phyloP scores from a whole-genome alignment of 2,888 invertebrate species.

The Apotomis capreana region DNA sequence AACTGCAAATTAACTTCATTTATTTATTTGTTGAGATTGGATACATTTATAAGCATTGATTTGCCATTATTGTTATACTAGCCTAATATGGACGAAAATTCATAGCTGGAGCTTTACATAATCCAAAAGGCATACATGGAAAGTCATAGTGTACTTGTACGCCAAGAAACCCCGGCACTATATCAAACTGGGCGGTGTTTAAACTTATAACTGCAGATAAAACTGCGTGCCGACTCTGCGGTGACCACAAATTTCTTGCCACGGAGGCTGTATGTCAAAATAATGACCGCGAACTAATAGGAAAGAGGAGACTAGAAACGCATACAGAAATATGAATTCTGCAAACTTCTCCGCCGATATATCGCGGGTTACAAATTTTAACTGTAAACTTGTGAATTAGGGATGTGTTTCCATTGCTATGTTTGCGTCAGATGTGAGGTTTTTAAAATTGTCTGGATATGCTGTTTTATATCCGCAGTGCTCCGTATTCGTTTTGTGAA shows the following conservation, averaged over 20 bases:
- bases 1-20: conserved; percentile 26
- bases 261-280: conserved; percentile 79
- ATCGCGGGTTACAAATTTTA: conserved; percentile 1
- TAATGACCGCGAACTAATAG: conserved; percentile 76
- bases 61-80: conserved; percentile 20
- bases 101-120: conserved; percentile 12
- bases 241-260: conserved; percentile 78
- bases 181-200: conserved; percentile 64
- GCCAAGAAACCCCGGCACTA: conserved; percentile 63
- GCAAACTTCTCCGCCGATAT: conserved; percentile 3
- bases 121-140: conserved; percentile 19
- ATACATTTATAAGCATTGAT: conserved; percentile 30
- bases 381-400: conserved; percentile 27
- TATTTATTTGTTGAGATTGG: conserved; percentile 29
- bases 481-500: conserved; percentile 25
- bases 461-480: conserved; percentile 29
- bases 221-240: conserved; percentile 70
- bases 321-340: conserved; percentile 16
- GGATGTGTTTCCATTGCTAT: conserved; percentile 16
- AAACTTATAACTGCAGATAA: conserved; percentile 74
- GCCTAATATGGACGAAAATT: background rate
- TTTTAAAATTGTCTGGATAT: conserved; percentile 13
- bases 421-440: conserved; percentile 7
- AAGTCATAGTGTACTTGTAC: conserved; percentile 6
- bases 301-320: conserved; percentile 50